Percentiles rank a stretch among this genome's conserved stretches.
These are phyloP conservation scores for Petrocephalus zakoni DNA, from an alignment of 2,113 vertebrate genomes.

Conservation along the genomic window DNA sequence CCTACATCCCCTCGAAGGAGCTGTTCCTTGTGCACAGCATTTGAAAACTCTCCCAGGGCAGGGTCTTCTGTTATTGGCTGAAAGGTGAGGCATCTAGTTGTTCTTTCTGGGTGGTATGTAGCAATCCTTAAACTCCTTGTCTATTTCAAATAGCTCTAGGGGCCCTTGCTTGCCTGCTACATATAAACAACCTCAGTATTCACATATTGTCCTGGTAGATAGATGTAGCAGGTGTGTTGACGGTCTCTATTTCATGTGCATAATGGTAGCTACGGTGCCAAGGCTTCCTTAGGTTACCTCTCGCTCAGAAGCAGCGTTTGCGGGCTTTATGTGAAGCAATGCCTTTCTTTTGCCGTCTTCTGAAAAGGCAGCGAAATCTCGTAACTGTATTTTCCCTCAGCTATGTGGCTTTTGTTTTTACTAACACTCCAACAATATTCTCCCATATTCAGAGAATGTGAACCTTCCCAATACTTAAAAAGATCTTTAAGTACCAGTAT, in stretches of 20 bases:
- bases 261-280: constrained; percentile 38
- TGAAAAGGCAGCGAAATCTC: constrained; percentile 45
- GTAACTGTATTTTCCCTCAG: constrained; percentile 27
- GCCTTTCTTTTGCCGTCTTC: constrained; percentile 55
- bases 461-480: background rate
- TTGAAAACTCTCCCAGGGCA: constrained; percentile 50
- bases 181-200: constrained; percentile 27
- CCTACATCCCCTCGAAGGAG: constrained; percentile 40
- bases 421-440: background rate
- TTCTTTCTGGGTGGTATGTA: constrained; percentile 24
- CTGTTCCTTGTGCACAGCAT: constrained; percentile 58
- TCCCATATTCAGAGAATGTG: background rate
- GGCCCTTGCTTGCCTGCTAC: constrained; percentile 56
- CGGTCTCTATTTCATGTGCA: constrained; percentile 52
- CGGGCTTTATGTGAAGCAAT: constrained; percentile 56
- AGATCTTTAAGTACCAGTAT: background rate
- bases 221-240: background rate
- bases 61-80: constrained; percentile 52
- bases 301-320: constrained; percentile 48
- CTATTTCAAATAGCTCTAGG: constrained; percentile 54
- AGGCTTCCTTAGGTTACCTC: constrained; percentile 46
- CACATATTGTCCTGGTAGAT: constrained; percentile 44
- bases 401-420: background rate
- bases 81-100: constrained; percentile 58
- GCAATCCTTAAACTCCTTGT: constrained; percentile 52